Conservation (phyloP, 2,797 vertebrate genomes). For the Poecilia picta region DNA sequence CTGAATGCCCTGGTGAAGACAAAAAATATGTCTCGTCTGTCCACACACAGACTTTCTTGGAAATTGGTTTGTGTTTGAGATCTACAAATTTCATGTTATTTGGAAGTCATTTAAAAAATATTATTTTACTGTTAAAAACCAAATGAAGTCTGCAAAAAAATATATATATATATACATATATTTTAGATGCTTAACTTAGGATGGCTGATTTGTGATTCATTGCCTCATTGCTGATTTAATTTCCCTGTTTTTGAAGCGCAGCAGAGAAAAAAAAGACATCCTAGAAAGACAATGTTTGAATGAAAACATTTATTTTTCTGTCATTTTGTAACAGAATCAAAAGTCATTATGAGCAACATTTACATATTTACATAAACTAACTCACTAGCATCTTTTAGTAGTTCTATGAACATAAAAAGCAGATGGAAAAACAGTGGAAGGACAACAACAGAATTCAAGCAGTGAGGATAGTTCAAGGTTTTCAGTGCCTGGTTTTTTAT, state of each 20-base stretch:
- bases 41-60: neutral
- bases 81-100: neutral
- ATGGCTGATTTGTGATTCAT: neutral
- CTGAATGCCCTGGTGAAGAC: too few relatives aligned
- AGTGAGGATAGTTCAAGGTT: neutral
- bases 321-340: neutral
- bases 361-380: neutral
- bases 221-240: neutral
- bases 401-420: neutral
- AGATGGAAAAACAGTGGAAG: neutral
- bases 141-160: too few relatives aligned
- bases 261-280: constrained; percentile 2
- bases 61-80: neutral
- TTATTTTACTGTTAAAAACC: too few relatives aligned
- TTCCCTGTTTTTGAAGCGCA: neutral
- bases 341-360: neutral
- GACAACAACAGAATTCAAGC: neutral
- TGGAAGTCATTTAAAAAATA: neutral
- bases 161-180: too few relatives aligned
- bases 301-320: neutral
- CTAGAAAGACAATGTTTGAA: neutral
- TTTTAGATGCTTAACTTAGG: too few relatives aligned
- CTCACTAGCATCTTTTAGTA: neutral
- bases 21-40: too few relatives aligned
- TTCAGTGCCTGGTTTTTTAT: neutral